Percentiles rank a stretch among this genome's conserved stretches.
Conservation (phyloP, 2,797 vertebrate species). For the Megalops cyprinoides region DNA sequence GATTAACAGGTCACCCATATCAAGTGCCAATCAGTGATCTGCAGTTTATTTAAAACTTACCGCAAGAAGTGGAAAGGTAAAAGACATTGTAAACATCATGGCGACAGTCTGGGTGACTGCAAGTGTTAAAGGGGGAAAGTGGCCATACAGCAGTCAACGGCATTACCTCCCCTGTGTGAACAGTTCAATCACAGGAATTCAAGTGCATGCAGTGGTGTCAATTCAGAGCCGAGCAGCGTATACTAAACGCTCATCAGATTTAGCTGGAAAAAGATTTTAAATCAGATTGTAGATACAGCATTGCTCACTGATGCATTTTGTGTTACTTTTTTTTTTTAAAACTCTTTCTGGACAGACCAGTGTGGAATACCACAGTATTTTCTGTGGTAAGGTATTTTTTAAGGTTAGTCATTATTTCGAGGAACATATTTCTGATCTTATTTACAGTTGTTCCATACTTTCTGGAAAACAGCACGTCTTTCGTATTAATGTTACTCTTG, state of each 20-base stretch:
- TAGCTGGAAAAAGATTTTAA: not conserved
- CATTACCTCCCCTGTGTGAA: not conserved
- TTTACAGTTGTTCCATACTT: no score
- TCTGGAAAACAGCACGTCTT: no score
- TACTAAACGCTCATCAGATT: not conserved
- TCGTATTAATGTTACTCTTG: no score
- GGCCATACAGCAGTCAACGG: not conserved
- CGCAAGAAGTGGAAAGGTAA: not conserved
- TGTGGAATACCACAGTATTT: no score
- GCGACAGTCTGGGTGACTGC: not conserved
- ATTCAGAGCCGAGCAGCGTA: not conserved
- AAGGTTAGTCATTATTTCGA: no score
- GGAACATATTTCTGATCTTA: no score
- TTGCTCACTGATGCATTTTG: not conserved
- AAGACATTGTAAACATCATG: not conserved
- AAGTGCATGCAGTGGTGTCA: not conserved
- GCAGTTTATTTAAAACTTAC: not conserved
- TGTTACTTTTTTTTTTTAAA: not conserved
- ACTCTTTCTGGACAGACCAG: no score
- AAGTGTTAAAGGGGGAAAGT: not conserved
- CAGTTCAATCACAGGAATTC: not conserved
- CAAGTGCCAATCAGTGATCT: not conserved
- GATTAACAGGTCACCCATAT: not conserved
- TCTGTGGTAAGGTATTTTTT: no score
- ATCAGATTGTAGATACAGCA: no score